These are phyloP conservation scores for Astatoreochromis straeleni DNA, from an alignment of 2,113 vertebrate species.

Conservation along the genomic window DNA sequence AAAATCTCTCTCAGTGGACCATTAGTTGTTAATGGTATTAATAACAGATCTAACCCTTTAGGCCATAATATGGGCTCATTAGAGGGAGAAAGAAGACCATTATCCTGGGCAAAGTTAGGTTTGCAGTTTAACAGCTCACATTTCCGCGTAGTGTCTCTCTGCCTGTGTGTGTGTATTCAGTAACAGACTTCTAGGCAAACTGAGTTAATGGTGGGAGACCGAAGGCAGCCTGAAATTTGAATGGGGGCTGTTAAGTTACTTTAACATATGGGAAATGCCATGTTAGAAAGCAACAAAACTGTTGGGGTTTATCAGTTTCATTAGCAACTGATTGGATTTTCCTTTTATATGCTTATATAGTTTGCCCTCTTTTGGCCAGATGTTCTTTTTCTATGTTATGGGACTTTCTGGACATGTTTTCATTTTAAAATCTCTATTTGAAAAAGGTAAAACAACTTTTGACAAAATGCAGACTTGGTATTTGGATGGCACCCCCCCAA, in stretches of 20 bases:
- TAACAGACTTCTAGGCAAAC: slow-evolving; percentile 41
- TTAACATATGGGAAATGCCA: slow-evolving; percentile 57
- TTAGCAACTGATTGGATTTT: slow-evolving; percentile 40
- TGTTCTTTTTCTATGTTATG: not conserved
- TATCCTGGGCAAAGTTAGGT: slow-evolving; percentile 33
- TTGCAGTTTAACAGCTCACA: slow-evolving; percentile 43
- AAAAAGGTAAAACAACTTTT: not conserved
- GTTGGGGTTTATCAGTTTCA: slow-evolving; percentile 31
- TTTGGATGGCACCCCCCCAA: not conserved
- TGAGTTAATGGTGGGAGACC: slow-evolving; percentile 57
- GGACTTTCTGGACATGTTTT: not conserved
- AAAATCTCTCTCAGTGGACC: slow-evolving; percentile 24
- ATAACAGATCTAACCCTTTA: slow-evolving; percentile 48
- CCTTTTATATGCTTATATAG: not conserved
- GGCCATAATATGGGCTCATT: slow-evolving; percentile 54
- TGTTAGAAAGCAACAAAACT: slow-evolving; percentile 44
- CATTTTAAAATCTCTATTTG: not conserved
- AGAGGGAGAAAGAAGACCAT: slow-evolving; percentile 49
- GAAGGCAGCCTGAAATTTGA: slow-evolving; percentile 42
- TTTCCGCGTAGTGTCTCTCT: not conserved
- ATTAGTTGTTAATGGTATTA: slow-evolving; percentile 61
- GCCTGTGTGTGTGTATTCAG: not conserved
- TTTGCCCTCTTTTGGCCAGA: not conserved
- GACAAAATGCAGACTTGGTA: not conserved
- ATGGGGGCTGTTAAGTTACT: slow-evolving; percentile 31